These are phyloP conservation scores for Pleuronectes platessa DNA, from an alignment of 2,113 vertebrate species.

Conservation along the genomic window DNA sequence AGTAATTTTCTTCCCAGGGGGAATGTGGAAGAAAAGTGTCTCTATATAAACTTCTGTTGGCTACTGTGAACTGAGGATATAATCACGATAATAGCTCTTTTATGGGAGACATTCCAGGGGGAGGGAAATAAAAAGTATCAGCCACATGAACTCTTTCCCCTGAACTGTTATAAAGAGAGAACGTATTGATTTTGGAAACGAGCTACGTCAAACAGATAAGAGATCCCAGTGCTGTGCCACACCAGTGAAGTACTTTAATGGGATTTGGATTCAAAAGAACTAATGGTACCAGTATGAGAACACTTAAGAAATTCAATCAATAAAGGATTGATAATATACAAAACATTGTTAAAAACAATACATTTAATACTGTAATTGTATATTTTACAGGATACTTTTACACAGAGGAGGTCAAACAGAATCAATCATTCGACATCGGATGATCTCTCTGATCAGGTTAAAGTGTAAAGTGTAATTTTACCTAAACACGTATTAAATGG, in stretches of 20 bases:
- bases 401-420: not conserved
- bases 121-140: slow-evolving; percentile 13
- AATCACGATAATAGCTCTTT: not conserved
- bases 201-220: slow-evolving; percentile 9
- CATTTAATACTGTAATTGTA: not conserved
- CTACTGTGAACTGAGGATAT: slow-evolving; percentile 15
- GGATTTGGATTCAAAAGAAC: not conserved
- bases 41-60: not conserved
- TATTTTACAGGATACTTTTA: not conserved
- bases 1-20: not conserved
- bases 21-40: slow-evolving; percentile 4
- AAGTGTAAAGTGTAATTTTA: not conserved
- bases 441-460: too few relatives aligned
- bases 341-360: not conserved
- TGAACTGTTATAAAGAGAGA: not conserved
- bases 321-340: not conserved
- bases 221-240: not conserved
- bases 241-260: not conserved
- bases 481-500: not conserved
- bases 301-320: too few relatives aligned
- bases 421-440: too few relatives aligned
- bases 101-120: slow-evolving; percentile 2
- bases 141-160: not conserved
- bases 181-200: slow-evolving; percentile 9
- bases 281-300: not conserved